Evolutionary conservation across 2,888 invertebrate genomes (phyloP), one percentile per base, ranked within the genome.

Genomic region (Crossocerus cetratus): DNA sequence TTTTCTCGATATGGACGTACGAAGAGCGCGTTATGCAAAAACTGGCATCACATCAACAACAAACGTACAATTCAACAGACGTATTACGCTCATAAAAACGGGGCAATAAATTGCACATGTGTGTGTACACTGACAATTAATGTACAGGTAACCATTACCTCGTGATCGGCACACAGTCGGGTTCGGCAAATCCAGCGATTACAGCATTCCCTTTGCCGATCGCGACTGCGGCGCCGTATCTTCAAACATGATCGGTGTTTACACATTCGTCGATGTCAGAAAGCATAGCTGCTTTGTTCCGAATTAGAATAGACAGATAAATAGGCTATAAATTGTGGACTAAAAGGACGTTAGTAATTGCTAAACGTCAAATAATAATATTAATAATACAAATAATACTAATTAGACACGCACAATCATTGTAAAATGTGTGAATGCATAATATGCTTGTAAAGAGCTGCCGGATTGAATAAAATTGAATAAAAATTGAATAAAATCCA

Each of bases 321-420:
- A 74, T 70, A 72, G 55, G 69, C 20, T 69, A n/a, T n/a, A 79
- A 77, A 74, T 64, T 72, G 74, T 77, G 55, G 56, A 66, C 69
- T 65, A 62, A 65, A 67, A 58, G 45, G 56, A 55, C 21, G 44
- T 43, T 65, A 61, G 55, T 63, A 64, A 65, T n/a, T 49, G 49
- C 14, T 16, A 16, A 49, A 11, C 14, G 16, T 16, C 49, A 49
- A 49, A 49, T 14, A 16, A 49, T 16, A 49, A 22, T 53, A 57
- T 45, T 60, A 55, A 54, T 61, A 58, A 16, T n/a, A 44, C 23
- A 62, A 44, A 64, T 60, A 77, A 68, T 59, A 65, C 49, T 49
- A 49, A 5, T 16, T 16, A 14, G 16, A 58, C 61, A 53, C 59
- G 65, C 70, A 62, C 18, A 63, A 76, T 67, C 65, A 43, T 55